Base-by-base conservation (phyloP, 2,888 invertebrate species). In the Acleris literana region DNA sequence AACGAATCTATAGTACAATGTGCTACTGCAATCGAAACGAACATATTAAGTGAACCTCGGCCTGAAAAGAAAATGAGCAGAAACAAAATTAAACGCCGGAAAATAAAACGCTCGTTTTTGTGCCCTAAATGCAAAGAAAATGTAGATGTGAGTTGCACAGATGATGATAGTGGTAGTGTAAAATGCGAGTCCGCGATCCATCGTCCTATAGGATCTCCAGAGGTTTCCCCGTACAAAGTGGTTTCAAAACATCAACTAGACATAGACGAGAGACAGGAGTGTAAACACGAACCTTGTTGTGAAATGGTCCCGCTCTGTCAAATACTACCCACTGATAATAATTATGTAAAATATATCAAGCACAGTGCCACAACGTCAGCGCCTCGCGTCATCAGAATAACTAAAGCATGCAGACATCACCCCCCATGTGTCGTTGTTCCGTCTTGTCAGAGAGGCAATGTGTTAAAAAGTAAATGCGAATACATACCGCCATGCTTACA, bases 341-440 rank as follows among this genome's bases (percentile, higher is more conserved):
- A 25, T 81, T 46, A 17, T 7, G 17, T 46, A 17, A 6, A 46
- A n/a, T n/a, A 46, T 46, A 6, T 17, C 3, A 18, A 39, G 39
- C 39, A 39, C 13, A 39, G 39, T 39, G 13, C 17, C 25, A 53
- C 72, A 49, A 87, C 80, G 73, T 57, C 77, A 20, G 72, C 71
- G 46, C 84, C 86, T 25, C 82, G 82, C 70, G 74, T 83, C 33
- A 85, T 92, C 33, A 82, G 86, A 76, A 84, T 91, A 48, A 88
- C 88, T 16, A 91, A 91, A 79, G 90, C 89, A 6, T 91, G 91
- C 72, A 80, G 88, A 69, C 91, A 92, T 69, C 88, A 91, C 69
- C 90, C 91, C 3, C 91, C 91, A 1, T 91, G 91, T 71, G 87
- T 85, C 5, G 89, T 89, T 2, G 90, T 86, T n/a, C 91, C 91